Conservation (phyloP, 2,113 vertebrate genomes). For the Callipepla californica region DNA sequence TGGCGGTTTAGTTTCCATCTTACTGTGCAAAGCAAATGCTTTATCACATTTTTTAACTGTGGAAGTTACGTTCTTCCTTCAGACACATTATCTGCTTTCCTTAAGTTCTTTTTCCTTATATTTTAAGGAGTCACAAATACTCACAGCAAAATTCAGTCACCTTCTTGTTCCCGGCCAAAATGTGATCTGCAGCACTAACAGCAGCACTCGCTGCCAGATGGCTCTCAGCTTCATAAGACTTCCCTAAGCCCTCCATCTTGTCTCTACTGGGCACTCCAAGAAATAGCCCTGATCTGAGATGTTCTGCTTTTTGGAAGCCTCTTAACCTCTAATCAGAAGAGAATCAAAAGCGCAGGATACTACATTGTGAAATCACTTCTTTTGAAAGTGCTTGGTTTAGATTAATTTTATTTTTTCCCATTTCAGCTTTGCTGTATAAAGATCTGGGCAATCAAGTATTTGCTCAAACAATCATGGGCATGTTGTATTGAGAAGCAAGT, state of each 20-base stretch:
- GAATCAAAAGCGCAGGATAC: not conserved
- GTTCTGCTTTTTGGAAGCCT: not conserved
- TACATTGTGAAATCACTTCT: not conserved
- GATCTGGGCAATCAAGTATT: not conserved
- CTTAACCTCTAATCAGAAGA: not conserved
- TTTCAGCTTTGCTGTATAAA: not conserved
- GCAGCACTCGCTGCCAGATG: not conserved
- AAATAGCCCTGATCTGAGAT: not conserved
- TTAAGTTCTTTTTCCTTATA: not conserved
- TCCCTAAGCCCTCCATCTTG: fast-evolving
- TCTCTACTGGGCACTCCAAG: fast-evolving
- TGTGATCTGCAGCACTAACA: not conserved
- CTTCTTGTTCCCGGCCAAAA: not conserved
- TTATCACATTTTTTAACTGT: too few species aligned
- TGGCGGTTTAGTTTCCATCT: not conserved
- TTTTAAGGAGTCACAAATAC: not conserved
- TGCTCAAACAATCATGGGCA: not conserved
- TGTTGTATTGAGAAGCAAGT: not conserved
- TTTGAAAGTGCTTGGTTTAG: not conserved
- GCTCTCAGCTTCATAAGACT: not conserved
- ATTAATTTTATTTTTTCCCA: not conserved
- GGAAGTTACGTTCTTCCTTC: not conserved
- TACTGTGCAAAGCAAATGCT: not conserved
- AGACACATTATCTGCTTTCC: not conserved
- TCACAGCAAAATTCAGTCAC: not conserved